Conservation (phyloP, 2,797 vertebrate species). For the Sebastes iracundus region DNA sequence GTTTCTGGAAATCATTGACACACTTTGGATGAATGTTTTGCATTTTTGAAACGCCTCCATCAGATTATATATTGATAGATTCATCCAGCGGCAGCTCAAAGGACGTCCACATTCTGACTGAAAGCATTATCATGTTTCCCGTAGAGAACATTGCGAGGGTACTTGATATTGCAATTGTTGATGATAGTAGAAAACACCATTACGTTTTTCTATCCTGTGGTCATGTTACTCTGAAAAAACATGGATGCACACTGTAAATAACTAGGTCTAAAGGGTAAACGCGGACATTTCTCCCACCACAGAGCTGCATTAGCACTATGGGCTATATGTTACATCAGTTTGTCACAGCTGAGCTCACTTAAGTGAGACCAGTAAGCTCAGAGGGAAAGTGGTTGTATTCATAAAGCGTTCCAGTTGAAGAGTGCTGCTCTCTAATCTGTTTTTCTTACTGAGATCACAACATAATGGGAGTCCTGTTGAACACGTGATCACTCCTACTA, state of each 20-base stretch:
- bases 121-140: constrained; percentile 59
- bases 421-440: constrained; percentile 12
- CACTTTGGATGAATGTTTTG: constrained; percentile 35
- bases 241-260: constrained; percentile 45
- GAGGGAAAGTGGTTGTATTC: constrained; percentile 32
- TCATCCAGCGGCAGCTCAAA: constrained; percentile 25
- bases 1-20: constrained; percentile 32
- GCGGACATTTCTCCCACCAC: constrained; percentile 45
- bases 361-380: constrained; percentile 52
- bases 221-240: constrained; percentile 48
- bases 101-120: constrained; percentile 28
- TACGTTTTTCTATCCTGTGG: constrained; percentile 25
- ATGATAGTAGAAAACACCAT: constrained; percentile 43
- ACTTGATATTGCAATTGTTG: constrained; percentile 37
- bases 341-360: constrained; percentile 59
- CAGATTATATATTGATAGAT: constrained; percentile 53
- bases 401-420: constrained; percentile 25
- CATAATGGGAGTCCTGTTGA: not conserved
- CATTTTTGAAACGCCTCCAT: constrained; percentile 29
- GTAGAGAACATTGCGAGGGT: constrained; percentile 22
- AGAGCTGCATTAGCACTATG: constrained; percentile 48
- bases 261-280: constrained; percentile 44
- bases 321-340: constrained; percentile 61
- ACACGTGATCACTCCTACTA: constrained; percentile 10
- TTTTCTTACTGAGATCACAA: constrained; percentile 23